Evolutionary conservation across 35 echinoderm and acorn worm genomes (phyloP), one percentile per base, ranked within the genome.

Genomic region (Patiria miniata): DNA sequence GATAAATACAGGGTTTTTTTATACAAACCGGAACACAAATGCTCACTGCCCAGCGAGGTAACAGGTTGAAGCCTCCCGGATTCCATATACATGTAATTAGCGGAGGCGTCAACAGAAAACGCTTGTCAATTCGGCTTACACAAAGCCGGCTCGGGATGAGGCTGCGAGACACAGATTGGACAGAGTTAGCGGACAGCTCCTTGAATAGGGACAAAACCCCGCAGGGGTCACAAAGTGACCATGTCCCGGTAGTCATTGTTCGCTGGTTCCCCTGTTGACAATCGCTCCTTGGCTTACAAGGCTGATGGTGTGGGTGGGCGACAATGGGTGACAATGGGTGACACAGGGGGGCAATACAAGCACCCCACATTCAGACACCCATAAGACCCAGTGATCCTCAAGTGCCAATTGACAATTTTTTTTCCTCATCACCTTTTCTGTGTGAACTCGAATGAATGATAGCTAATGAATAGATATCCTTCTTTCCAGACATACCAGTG

Each of bases 131-230:
- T 34, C 65, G 10, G 26, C 61, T 32, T 10, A 69, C 34, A 34
- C 34, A 69, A 73, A 73, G 65, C 42, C 42, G 4, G 12, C 42
- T 12, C 42, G 4, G 42, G 28, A 73, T 23, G 10, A 36, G 29
- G 65, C 65, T 73, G 8, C 65, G 34, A 73, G 26, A 73, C 23
- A 73, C 65, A 73, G 65, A 73, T 73, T 73, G 65, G 65, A 73
- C 34, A 73, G 19, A 22, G 26, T 73, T 73, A 28, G 65, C 65
- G 26, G 65, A 23, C 14, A 12, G 29, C 2, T n/a, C 8, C 12
- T 14, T 73, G 34, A 73, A 26, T 26, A 73, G 26, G 8, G 65
- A 47, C 65, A 73, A 73, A 73, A 47, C 4, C 42, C 12, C 2
- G 19, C 65, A 2, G 65, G 65, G n/a, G n/a, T n/a, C n/a, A 73